A percentile compares a stretch with the other conserved stretches of the same genome.
Conservation (phyloP, 2,797 vertebrate species). For the Pseudotriccus pelzelni region DNA sequence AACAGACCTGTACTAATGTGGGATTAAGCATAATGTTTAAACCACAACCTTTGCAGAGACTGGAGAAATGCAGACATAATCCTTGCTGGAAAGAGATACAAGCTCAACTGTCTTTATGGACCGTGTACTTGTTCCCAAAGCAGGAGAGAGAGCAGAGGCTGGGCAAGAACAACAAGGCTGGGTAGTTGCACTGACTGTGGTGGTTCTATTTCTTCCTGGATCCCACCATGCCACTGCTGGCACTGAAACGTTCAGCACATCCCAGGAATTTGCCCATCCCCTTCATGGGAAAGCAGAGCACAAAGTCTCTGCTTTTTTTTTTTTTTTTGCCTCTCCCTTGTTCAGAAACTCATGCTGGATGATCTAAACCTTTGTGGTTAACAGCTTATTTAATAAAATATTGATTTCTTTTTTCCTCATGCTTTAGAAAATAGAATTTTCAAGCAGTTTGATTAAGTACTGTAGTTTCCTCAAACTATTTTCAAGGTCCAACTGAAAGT, state of each 20-base stretch:
- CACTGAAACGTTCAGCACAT: fast-evolving
- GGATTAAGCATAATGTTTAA: neutral
- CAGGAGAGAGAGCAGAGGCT: neutral
- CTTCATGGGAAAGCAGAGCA: neutral
- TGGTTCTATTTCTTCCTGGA: fast-evolving
- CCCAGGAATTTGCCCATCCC: neutral
- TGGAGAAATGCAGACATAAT: neutral
- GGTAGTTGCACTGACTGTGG: neutral
- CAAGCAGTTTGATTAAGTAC: constrained; percentile 2
- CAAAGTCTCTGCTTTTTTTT: neutral
- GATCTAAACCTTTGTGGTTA: constrained; percentile 27
- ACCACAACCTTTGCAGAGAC: neutral
- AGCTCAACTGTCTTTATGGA: neutral
- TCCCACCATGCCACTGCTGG: fast-evolving
- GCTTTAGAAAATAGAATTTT: constrained; percentile 29
- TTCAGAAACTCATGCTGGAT: neutral
- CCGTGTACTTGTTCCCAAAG: neutral
- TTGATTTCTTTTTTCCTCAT: neutral
- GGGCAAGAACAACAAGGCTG: neutral
- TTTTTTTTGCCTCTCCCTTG: neutral
- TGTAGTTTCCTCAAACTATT: neutral
- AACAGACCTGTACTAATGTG: neutral
- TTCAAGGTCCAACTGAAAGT: constrained; percentile 7
- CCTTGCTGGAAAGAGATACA: neutral
- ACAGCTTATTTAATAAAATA: constrained; percentile 55